Evolutionary conservation across 2,797 vertebrate species (phyloP), one percentile per base, ranked within the genome.

Genomic region (Anabacerthia variegaticeps): DNA sequence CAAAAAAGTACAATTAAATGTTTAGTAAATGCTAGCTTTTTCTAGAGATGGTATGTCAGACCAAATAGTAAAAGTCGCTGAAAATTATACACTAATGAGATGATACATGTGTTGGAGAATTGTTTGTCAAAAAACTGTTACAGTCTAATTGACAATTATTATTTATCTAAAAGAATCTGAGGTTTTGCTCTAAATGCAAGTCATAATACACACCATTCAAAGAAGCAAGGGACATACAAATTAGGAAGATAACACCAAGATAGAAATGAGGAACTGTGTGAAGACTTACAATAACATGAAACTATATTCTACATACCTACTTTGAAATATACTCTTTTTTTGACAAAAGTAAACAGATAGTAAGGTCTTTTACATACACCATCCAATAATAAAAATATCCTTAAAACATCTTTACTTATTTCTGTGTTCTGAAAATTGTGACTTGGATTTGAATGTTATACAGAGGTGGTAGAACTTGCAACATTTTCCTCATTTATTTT

Each of bases 281-380:
- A 75, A 85, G 23, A 37, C 16, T 82, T 68, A 9, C 2, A 16
- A n/a, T 13, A 54, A 32, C 52, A 54, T 54, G 52, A 54, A 54
- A 32, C 19, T 54, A 3, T 44, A 62, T 78, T 65, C 54, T 46
- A 49, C 41, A n/a, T 6, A 80, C 6, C 30, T 71, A 26, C 7
- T 74, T 32, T 61, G 8, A 81, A 15, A 55, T 8, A 46, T 2
- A 6, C 19, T 55, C 20, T 26, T 66, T n/a, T n/a, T 72, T 8
- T 26, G 24, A 49, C 44, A 68, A 36, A 79, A 68, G 2, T 51
- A 63, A 76, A 21, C 4, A 61, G 51, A 34, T 2, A 8, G 1
- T 12, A 59, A 71, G 2, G 1, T 10, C 12, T 4, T 44, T 72
- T 51, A 27, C 3, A 58, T 15, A 18, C 7, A 27, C 1, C 0